These are phyloP conservation scores for Muricea muricata DNA, from an alignment of 92 coral and sea anemone species.

Conservation along the genomic window DNA sequence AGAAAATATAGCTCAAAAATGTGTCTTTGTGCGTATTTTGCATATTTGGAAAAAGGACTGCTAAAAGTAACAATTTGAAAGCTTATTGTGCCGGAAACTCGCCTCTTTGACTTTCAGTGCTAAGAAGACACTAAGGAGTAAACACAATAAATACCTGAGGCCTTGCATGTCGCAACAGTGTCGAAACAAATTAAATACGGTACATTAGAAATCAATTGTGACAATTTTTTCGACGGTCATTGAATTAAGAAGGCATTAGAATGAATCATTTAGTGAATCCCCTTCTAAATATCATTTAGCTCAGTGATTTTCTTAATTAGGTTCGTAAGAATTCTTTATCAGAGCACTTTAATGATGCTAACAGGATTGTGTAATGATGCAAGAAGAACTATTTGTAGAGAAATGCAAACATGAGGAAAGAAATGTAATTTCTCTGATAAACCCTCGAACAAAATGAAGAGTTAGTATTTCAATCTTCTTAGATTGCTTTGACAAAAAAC, in stretches of 20 bases:
- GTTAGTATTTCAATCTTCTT: background rate
- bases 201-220: background rate
- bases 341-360: background rate
- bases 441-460: background rate
- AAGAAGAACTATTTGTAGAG: background rate
- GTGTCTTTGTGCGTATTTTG: too few relatives aligned
- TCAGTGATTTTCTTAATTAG: background rate
- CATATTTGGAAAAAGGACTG: background rate
- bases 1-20: background rate
- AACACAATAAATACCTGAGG: background rate
- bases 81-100: background rate
- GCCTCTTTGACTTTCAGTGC: background rate
- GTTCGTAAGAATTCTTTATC: background rate
- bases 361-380: constrained; percentile 6
- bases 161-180: background rate
- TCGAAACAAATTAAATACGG: background rate
- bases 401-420: background rate
- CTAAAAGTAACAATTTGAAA: background rate
- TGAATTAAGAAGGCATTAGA: background rate
- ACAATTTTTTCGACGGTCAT: background rate
- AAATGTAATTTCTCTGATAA: constrained; percentile 36
- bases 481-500: constrained; percentile 13
- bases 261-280: background rate
- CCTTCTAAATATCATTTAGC: background rate
- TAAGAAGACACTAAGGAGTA: background rate